These are phyloP conservation scores for Naja naja DNA, from an alignment of 2,113 vertebrate species.

Conservation along the genomic window DNA sequence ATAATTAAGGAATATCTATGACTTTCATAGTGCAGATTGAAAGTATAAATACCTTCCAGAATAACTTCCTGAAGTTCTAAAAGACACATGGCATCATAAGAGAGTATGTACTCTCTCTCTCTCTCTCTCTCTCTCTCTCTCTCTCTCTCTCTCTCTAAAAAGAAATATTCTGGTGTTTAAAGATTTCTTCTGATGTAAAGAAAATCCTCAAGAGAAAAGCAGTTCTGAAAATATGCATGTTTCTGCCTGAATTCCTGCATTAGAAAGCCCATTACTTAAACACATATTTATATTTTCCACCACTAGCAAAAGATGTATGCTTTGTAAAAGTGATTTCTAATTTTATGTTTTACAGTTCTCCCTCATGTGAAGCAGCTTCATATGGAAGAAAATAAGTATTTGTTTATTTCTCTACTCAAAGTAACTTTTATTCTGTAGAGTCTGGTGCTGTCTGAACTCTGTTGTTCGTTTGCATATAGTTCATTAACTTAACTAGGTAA, in stretches of 20 bases:
- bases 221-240: neutral
- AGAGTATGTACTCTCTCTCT: neutral
- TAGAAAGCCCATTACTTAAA: neutral
- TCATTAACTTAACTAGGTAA: neutral
- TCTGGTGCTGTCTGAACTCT: neutral
- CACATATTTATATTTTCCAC: neutral
- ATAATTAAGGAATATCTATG: slow-evolving; percentile 6
- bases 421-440: neutral
- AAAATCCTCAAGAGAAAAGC: neutral
- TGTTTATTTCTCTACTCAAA: neutral
- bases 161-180: neutral
- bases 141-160: neutral
- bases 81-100: slow-evolving; percentile 56
- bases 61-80: slow-evolving; percentile 49
- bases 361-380: neutral
- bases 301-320: neutral
- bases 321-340: neutral
- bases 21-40: slow-evolving; percentile 43
- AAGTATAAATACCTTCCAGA: slow-evolving; percentile 37
- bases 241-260: neutral
- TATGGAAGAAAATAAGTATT: neutral
- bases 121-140: too few species aligned
- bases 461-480: neutral
- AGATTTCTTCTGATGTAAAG: neutral
- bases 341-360: neutral